Percentiles rank a stretch among this genome's conserved stretches.
phyloP scores from a whole-genome alignment of 2,113 vertebrate genomes.

The Brachyhypopomus gauderio region DNA sequence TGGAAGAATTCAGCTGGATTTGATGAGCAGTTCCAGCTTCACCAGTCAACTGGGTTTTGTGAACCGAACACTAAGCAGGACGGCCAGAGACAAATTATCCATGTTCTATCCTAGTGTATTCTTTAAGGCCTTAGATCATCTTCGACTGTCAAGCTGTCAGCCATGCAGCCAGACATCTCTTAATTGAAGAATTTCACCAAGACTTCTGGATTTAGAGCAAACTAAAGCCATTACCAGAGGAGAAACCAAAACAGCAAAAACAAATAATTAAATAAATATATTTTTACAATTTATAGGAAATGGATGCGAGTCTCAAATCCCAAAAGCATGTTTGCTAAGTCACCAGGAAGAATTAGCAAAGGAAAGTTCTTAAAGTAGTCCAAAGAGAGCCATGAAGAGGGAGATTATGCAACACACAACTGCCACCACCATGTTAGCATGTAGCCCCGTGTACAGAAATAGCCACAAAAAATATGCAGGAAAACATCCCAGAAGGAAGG shows the following conservation, averaged over 20 bases:
- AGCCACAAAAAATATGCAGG: conserved; percentile 4
- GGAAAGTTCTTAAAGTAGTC: background rate
- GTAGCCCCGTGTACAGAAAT: background rate
- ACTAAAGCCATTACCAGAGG: background rate
- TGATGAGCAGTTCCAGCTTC: background rate
- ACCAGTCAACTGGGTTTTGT: background rate
- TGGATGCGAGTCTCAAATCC: background rate
- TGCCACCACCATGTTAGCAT: background rate
- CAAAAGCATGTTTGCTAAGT: background rate
- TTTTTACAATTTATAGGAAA: background rate
- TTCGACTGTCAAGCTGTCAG: background rate
- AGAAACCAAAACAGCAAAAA: background rate
- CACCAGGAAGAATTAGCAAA: background rate
- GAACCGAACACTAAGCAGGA: too few species aligned
- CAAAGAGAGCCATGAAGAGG: background rate
- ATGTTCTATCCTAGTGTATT: background rate
- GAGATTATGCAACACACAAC: background rate
- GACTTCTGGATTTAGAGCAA: background rate
- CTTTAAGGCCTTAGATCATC: background rate
- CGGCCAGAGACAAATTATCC: too few species aligned
- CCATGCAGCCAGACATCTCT: background rate
- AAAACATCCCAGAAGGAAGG: background rate
- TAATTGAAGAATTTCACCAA: background rate
- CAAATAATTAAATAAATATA: background rate
- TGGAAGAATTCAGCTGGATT: background rate